Base-by-base conservation (phyloP, 2,888 invertebrate genomes). In the Habroteleia sp. region DNA sequence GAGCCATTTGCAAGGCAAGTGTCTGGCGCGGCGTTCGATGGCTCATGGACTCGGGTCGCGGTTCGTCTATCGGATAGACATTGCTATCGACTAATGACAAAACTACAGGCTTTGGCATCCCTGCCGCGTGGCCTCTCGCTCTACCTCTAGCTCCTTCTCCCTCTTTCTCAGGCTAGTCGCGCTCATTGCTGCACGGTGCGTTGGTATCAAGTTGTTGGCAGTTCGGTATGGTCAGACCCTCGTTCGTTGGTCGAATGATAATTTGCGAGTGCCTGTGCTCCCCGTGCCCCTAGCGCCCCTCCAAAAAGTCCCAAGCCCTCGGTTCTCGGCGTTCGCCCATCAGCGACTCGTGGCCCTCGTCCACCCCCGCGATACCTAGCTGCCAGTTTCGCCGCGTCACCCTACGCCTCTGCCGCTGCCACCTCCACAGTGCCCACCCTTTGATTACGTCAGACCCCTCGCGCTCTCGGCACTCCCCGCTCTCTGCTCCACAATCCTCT, bases 51-150 rank as follows among this genome's bases (percentile, higher is more conserved):
- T 82, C 81, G 75, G 81, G 79, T 81, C 81, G 81, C 77, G 66
- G 66, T 71, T 77, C 79, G 77, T 85, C 86, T 84, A 86, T 87
- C 83, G 83, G 85, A 81, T 81, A 81, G 84, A 83, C 84, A 77
- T 78, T 66, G 84, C 84, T 87, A 87, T 87, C 85, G 86, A 84
- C 87, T 88, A 88, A 88, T 88, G 87, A 88, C 88, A 87, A 88
- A 88, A 88, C 88, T 88, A 88, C 87, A 88, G 88, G 86, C 85
- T 83, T 83, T 83, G 81, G 58, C 54, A 74, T 74, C 76, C 74
- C 77, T 77, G 80, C 73, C 76, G 35, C 33, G 27, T 16, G n/a
- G 52, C 8, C n/a, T 60, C 42, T 60, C 50, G 27, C 50, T 58
- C 44, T 31, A 17, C 6, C 11, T 14, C 35, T 33, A 42, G 25